phyloP scores from a whole-genome alignment of 2,797 vertebrate species.

The Brachymystax lenok region DNA sequence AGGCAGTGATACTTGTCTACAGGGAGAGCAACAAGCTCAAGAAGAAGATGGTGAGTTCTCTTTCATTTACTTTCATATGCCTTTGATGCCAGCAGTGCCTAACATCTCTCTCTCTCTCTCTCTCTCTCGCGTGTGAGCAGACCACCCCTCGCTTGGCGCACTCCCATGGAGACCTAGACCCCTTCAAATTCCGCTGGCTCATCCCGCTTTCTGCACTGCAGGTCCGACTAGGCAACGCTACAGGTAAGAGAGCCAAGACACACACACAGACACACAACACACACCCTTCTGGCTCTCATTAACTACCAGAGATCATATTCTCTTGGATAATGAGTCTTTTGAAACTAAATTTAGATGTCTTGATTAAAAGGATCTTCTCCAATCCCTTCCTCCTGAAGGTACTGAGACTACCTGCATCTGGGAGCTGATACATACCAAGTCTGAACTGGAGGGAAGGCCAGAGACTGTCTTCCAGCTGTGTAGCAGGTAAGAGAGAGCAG shows the following conservation, averaged over 20 bases:
- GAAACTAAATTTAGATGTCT: slow-evolving; percentile 44
- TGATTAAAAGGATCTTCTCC: slow-evolving; percentile 59
- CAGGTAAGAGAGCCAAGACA: slow-evolving; percentile 77
- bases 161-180: slow-evolving; percentile 86
- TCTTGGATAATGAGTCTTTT: slow-evolving; percentile 18
- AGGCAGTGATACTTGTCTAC: slow-evolving; percentile 94
- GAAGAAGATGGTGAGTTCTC: slow-evolving; percentile 88
- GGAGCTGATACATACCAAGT: slow-evolving; percentile 95
- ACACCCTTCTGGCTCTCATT: slow-evolving; percentile 24
- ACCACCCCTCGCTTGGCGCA: slow-evolving; percentile 79
- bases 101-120: neutral
- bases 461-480: slow-evolving; percentile 94
- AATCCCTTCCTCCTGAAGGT: slow-evolving; percentile 54
- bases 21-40: slow-evolving; percentile 94
- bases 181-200: slow-evolving; percentile 95
- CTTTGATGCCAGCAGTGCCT: slow-evolving; percentile 19
- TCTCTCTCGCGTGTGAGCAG: slow-evolving; percentile 49
- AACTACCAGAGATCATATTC: slow-evolving; percentile 5
- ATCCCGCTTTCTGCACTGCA: slow-evolving; percentile 94
- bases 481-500: slow-evolving; percentile 82
- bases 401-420: slow-evolving; percentile 90
- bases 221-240: slow-evolving; percentile 89
- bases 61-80: slow-evolving; percentile 9
- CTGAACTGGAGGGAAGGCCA: slow-evolving; percentile 91
- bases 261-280: slow-evolving; percentile 15